Percentiles rank a stretch among this genome's conserved stretches.
Evolutionary conservation across 2,113 vertebrate species (phyloP).

Genomic region (Actenoides lindsayi): DNA sequence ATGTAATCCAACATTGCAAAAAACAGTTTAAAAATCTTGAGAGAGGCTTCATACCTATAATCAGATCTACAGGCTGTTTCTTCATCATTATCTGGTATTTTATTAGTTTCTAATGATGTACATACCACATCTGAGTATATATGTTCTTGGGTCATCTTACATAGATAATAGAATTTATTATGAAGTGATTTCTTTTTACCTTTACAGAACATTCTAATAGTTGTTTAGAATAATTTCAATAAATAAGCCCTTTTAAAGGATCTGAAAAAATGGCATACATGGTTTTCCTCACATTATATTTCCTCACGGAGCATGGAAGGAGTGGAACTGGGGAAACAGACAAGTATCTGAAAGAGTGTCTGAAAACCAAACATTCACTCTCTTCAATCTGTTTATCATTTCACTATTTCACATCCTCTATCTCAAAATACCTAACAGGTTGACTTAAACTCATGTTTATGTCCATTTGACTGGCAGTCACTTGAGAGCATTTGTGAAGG

Average conservation of each 20-base stretch:
- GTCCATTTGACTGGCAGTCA: neutral
- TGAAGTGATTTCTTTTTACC: neutral
- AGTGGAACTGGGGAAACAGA: neutral
- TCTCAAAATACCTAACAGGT: neutral
- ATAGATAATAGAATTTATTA: neutral
- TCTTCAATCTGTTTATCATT: neutral
- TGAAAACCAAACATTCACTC: neutral
- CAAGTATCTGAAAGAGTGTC: neutral
- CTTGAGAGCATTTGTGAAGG: neutral
- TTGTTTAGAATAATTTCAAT: neutral
- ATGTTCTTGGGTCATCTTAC: neutral
- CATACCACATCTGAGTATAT: neutral
- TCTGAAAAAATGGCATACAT: neutral
- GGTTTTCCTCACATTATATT: neutral
- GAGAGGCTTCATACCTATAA: slow-evolving; percentile 33
- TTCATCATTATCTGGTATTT: slow-evolving; percentile 12
- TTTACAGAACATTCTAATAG: neutral
- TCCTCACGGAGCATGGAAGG: neutral
- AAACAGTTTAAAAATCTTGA: neutral
- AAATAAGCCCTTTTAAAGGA: neutral
- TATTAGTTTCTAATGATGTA: neutral
- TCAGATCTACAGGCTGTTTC: slow-evolving; percentile 1
- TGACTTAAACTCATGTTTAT: neutral
- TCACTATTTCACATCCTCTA: neutral
- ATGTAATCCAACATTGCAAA: neutral